Conservation (phyloP, 2,113 vertebrate species). For the Tor tambroides region DNA sequence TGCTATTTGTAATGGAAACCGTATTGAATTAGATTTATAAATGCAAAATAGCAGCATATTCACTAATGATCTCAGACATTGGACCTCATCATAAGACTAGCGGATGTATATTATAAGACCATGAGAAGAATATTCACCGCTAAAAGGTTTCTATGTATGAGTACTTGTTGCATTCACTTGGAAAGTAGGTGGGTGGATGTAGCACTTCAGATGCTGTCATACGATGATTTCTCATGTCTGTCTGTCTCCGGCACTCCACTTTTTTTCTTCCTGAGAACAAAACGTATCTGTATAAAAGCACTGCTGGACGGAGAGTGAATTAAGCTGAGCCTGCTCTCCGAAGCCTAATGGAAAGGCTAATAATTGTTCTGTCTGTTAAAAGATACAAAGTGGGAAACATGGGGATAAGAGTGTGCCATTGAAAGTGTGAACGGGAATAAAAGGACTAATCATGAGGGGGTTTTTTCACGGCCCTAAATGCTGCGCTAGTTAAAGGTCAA, state of each 20-base stretch:
- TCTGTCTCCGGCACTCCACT: conserved; percentile 39
- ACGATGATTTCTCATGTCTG: conserved; percentile 51
- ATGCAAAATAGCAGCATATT: not conserved
- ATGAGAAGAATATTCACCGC: conserved; percentile 29
- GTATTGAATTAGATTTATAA: not conserved
- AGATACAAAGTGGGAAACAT: conserved; percentile 49
- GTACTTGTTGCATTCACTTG: conserved; percentile 39
- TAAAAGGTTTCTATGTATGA: conserved; percentile 51
- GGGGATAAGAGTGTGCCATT: conserved; percentile 56
- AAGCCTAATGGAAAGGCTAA: conserved; percentile 56
- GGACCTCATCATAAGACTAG: not conserved
- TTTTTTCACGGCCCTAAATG: conserved; percentile 46
- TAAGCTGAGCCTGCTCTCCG: conserved; percentile 44
- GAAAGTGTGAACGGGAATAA: conserved; percentile 57
- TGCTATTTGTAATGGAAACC: not conserved
- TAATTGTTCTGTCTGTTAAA: conserved; percentile 61
- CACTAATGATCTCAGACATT: not conserved
- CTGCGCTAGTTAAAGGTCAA: conserved; percentile 52
- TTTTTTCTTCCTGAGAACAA: conserved; percentile 50
- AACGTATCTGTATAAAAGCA: conserved; percentile 48
- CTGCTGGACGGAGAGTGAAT: conserved; percentile 48
- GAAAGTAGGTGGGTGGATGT: conserved; percentile 50
- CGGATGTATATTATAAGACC: conserved; percentile 2
- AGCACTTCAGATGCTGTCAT: conserved; percentile 55
- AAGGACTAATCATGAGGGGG: conserved; percentile 52